Conservation (phyloP, 2,888 invertebrate genomes). For the Tanypteryx hageni region DNA sequence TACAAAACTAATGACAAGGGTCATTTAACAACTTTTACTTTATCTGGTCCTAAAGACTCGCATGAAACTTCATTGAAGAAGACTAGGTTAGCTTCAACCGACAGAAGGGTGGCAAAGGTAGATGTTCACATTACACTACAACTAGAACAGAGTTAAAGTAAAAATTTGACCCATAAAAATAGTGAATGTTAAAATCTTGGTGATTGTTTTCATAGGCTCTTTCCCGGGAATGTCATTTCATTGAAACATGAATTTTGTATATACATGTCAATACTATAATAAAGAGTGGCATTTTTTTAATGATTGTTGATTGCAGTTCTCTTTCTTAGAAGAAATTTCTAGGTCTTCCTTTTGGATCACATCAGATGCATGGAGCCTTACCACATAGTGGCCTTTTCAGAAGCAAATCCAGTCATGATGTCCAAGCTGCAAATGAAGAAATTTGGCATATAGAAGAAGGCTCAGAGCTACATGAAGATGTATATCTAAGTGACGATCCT, state of each 20-base stretch:
- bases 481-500: slow-evolving; percentile 39
- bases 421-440: slow-evolving; percentile 7
- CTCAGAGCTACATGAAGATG: slow-evolving; percentile 33
- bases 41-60: not conserved
- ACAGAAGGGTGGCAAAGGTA: slow-evolving; percentile 25
- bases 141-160: no score
- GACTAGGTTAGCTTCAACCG: not conserved
- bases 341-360: not conserved
- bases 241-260: no score
- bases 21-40: not conserved
- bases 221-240: no score
- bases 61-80: not conserved
- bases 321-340: slow-evolving; percentile 30
- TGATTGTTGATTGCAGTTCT: not conserved
- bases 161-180: no score
- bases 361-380: not conserved
- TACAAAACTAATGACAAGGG: not conserved
- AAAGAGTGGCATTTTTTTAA: no score
- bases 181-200: no score
- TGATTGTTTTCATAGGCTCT: no score
- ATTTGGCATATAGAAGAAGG: slow-evolving; percentile 36
- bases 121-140: not conserved
- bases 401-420: slow-evolving; percentile 59
- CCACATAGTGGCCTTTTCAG: slow-evolving; percentile 16
- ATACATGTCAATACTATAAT: no score